Evolutionary conservation across 2,113 vertebrate genomes (phyloP).

Genomic region (human (Homo sapiens)): DNA sequence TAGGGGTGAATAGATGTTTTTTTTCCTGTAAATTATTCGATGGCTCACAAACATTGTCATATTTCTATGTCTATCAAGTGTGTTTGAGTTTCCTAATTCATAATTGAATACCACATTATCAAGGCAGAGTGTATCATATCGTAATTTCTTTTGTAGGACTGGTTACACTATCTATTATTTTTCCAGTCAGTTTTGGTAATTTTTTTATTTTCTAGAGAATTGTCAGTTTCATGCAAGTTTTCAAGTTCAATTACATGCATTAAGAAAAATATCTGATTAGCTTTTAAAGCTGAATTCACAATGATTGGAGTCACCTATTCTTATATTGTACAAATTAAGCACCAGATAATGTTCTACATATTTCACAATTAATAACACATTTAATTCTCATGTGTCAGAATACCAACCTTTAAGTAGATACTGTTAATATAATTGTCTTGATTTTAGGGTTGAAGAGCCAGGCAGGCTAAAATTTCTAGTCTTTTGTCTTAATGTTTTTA

Average conservation of each 20-base stretch:
- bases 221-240: neutral
- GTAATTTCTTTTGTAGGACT: neutral
- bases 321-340: neutral
- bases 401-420: neutral
- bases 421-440: neutral
- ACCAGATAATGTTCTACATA: neutral
- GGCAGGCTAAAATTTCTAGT: neutral
- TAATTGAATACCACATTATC: neutral
- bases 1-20: neutral
- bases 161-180: neutral
- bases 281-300: neutral
- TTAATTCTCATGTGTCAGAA: neutral
- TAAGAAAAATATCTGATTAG: neutral
- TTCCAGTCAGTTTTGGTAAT: neutral
- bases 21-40: neutral
- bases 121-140: neutral
- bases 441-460: neutral
- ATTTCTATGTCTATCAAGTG: neutral
- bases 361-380: neutral
- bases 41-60: neutral
- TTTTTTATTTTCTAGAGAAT: neutral
- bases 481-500: neutral
- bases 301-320: neutral
- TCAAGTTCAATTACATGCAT: neutral
- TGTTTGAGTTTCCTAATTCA: neutral